phyloP scores from a whole-genome alignment of 2,797 vertebrate genomes.

The Aythya fuligula region DNA sequence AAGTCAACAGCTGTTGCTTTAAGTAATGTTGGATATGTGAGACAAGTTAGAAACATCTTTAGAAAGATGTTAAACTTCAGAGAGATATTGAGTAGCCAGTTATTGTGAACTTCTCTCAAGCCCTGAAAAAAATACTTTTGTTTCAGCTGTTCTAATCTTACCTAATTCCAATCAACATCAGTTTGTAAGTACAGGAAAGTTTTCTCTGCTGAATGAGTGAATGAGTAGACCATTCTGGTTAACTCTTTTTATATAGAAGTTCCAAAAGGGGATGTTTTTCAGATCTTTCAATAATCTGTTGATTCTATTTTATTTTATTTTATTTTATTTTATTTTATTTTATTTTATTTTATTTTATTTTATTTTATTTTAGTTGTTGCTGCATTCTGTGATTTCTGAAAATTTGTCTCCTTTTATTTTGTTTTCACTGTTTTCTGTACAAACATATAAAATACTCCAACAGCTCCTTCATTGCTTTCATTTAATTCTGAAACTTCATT shows the following conservation, averaged over 20 bases:
- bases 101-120: neutral
- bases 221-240: neutral
- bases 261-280: neutral
- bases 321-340: neutral
- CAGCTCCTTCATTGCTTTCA: neutral
- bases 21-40: neutral
- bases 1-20: accelerated
- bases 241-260: neutral
- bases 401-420: neutral
- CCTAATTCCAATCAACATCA: neutral
- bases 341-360: neutral
- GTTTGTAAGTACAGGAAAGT: neutral
- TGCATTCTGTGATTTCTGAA: neutral
- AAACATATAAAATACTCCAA: neutral
- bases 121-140: neutral
- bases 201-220: neutral
- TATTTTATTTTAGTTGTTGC: neutral
- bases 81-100: neutral
- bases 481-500: neutral
- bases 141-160: neutral
- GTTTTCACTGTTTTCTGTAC: neutral
- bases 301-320: neutral
- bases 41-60: neutral
- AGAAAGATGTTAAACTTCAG: neutral
- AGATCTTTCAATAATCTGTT: neutral